A percentile compares a stretch with the other conserved stretches of the same genome.
Evolutionary conservation across 2,113 vertebrate genomes (phyloP).

Genomic region (Megalops atlanticus): DNA sequence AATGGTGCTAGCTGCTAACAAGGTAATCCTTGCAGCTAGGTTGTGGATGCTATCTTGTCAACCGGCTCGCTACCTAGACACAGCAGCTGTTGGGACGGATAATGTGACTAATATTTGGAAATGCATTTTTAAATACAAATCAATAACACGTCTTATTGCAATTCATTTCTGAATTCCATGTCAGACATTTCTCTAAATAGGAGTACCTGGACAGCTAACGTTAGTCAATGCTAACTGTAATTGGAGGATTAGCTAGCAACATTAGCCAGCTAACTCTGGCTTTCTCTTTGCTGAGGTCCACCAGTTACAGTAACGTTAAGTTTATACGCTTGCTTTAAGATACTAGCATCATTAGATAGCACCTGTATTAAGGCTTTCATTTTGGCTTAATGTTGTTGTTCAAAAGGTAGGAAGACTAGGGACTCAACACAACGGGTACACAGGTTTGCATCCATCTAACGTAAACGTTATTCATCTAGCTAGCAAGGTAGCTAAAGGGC

Average conservation of each 20-base stretch:
- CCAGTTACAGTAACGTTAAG: background rate
- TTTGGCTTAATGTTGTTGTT: background rate
- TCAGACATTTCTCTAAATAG: too few species aligned
- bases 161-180: too few species aligned
- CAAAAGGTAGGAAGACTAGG: background rate
- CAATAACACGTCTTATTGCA: too few species aligned
- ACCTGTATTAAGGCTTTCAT: background rate
- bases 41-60: background rate
- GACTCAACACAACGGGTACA: too few species aligned
- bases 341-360: background rate
- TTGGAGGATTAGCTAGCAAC: background rate
- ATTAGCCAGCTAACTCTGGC: background rate
- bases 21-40: background rate
- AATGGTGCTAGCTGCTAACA: background rate
- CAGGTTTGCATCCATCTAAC: too few species aligned
- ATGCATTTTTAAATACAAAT: background rate
- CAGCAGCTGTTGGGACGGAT: too few species aligned
- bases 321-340: background rate
- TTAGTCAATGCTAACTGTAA: background rate
- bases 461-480: background rate
- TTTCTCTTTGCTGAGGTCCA: background rate
- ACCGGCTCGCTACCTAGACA: too few species aligned
- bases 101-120: background rate
- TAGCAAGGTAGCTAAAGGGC: background rate
- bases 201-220: background rate